phyloP scores from a whole-genome alignment of 2,888 invertebrate species.

The Dryocosmus kuriphilus region DNA sequence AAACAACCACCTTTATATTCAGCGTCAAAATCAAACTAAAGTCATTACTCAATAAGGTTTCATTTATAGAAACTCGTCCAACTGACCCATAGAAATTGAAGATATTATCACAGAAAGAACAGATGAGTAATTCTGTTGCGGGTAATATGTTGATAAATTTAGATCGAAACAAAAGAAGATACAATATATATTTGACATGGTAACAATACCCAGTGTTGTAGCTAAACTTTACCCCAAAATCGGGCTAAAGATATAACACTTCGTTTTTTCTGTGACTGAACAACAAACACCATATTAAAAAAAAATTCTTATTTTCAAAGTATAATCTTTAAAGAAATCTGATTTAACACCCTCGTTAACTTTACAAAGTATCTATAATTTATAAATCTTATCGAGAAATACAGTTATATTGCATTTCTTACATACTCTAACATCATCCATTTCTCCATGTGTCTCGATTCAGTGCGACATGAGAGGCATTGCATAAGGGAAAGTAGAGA shows the following conservation, averaged over 20 bases:
- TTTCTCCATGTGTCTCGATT: slow-evolving; percentile 4
- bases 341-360: not conserved
- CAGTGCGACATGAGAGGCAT: not conserved
- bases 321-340: too few species aligned
- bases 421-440: not conserved
- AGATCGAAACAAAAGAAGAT: too few species aligned
- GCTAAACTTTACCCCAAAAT: too few species aligned
- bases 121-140: too few species aligned
- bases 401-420: not conserved
- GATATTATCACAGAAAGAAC: too few species aligned
- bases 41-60: not conserved
- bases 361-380: not conserved
- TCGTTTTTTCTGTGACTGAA: too few species aligned
- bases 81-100: not conserved
- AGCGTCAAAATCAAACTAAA: slow-evolving; percentile 6
- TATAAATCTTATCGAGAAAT: not conserved
- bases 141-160: too few species aligned
- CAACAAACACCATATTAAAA: too few species aligned
- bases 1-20: slow-evolving; percentile 13
- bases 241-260: too few species aligned
- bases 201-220: too few species aligned
- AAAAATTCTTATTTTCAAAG: too few species aligned
- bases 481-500: not conserved
- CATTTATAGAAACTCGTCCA: not conserved
- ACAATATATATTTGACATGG: too few species aligned